phyloP scores from a whole-genome alignment of 2,113 vertebrate genomes.

The Calonectris borealis region DNA sequence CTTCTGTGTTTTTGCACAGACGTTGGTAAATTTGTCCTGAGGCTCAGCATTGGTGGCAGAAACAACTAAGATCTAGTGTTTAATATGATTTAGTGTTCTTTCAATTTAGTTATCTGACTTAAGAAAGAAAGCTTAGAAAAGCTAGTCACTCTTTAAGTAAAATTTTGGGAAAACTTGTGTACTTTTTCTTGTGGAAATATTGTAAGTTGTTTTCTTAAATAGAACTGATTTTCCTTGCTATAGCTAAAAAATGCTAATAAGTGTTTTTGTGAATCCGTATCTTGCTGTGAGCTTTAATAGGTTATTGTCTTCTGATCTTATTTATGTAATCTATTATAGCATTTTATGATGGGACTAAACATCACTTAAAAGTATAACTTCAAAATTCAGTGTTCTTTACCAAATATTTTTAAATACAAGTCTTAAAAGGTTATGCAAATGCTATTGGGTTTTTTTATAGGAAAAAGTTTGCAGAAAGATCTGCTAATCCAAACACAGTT shows the following conservation, averaged over 20 bases:
- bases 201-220: not conserved
- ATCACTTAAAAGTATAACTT: no score
- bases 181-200: not conserved
- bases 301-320: not conserved
- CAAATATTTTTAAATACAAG: no score
- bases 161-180: not conserved
- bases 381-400: no score
- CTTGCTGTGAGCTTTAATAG: not conserved
- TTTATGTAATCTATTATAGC: no score
- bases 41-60: no score
- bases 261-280: not conserved
- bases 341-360: no score
- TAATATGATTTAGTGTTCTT: not conserved
- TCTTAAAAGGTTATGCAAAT: not conserved
- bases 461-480: not conserved
- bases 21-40: no score
- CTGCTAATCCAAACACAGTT: not conserved
- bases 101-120: not conserved
- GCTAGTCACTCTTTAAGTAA: not conserved
- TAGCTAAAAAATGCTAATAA: not conserved
- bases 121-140: not conserved
- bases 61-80: no score
- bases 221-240: not conserved
- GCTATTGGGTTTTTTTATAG: not conserved
- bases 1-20: no score